Conservation (phyloP, 2,888 invertebrate genomes). For the Thumatha senex region DNA sequence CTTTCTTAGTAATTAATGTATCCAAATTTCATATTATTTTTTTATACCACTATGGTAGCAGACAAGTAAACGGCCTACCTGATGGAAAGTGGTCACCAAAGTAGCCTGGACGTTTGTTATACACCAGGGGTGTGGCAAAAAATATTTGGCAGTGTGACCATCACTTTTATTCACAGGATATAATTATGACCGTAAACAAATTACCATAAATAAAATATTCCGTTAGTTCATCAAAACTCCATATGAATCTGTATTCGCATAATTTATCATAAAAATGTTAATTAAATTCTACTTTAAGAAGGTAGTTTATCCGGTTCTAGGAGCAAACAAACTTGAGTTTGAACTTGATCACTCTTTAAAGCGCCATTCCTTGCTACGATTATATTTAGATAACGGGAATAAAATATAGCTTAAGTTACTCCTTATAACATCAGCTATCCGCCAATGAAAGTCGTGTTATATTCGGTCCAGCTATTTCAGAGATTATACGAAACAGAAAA, state of each 20-base stretch:
- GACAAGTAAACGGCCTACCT: too few relatives aligned
- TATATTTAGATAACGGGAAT: too few relatives aligned
- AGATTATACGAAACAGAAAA: too few relatives aligned
- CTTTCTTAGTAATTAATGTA: not conserved
- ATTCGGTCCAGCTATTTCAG: too few relatives aligned
- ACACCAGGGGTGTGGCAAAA: too few relatives aligned
- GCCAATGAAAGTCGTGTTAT: too few relatives aligned
- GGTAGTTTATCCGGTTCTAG: slow-evolving; percentile 23
- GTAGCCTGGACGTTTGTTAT: too few relatives aligned
- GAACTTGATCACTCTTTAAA: slow-evolving; percentile 23
- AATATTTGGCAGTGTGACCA: not conserved
- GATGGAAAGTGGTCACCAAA: too few relatives aligned
- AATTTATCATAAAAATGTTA: slow-evolving; percentile 10
- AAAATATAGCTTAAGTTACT: too few relatives aligned
- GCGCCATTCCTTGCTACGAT: too few relatives aligned
- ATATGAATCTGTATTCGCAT: slow-evolving; percentile 4
- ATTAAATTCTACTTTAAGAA: slow-evolving; percentile 22
- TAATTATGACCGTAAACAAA: not conserved
- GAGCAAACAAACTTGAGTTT: slow-evolving; percentile 17
- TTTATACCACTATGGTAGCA: too few relatives aligned
- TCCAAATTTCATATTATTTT: not conserved
- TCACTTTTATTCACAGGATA: not conserved
- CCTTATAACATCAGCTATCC: too few relatives aligned
- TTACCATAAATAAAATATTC: slow-evolving; percentile 12
- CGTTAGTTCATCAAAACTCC: slow-evolving; percentile 22